Evolutionary conservation across 2,888 invertebrate genomes (phyloP), one percentile per base, ranked within the genome.

Genomic region (Mimachlamys varia): DNA sequence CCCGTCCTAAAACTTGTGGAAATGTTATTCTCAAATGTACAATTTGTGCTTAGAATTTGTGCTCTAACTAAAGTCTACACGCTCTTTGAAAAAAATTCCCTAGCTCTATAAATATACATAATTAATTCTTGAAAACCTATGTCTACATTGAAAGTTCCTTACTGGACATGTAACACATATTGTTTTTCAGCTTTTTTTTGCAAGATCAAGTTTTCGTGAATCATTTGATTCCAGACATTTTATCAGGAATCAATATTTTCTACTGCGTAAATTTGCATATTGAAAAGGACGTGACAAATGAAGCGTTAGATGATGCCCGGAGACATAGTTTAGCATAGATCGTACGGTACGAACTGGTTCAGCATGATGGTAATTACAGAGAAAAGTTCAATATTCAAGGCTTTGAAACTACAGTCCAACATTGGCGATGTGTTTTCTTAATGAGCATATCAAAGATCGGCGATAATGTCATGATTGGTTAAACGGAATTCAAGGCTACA

Each of bases 391-490:
- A 76, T 76, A 33, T 12, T 0, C 33, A 13, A 5, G 33, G 27
- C 76, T 13, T 76, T 27, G 7, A 1, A 33, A 13, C 76, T 7
- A 10, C 76, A 76, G 7, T 76, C 33, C 27, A 27, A 76, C 76
- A 76, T 5, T 76, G 33, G 15, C 33, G 76, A 33, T 33, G 33
- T 3, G 76, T 27, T 76, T 22, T 76, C 76, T 33, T 76, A 76
- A 76, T 76, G 76, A 76, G 76, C 27, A 76, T 33, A 76, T 76
- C 76, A 76, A 76, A 76, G 76, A 76, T 33, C 33, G 76, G 22
- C 76, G 13, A 76, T 76, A 33, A 33, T 33, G 33, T 7, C 12
- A 76, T 33, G 76, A 33, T 15, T 76, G 76, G 7, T 58, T 58
- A 53, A 53, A 76, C 27, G 33, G 76, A 76, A 22, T 76, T 53